Evolutionary conservation across 1,140 invertebrate species (phyloP), one percentile per base, ranked within the genome.

Genomic region (Arion vulgaris): DNA sequence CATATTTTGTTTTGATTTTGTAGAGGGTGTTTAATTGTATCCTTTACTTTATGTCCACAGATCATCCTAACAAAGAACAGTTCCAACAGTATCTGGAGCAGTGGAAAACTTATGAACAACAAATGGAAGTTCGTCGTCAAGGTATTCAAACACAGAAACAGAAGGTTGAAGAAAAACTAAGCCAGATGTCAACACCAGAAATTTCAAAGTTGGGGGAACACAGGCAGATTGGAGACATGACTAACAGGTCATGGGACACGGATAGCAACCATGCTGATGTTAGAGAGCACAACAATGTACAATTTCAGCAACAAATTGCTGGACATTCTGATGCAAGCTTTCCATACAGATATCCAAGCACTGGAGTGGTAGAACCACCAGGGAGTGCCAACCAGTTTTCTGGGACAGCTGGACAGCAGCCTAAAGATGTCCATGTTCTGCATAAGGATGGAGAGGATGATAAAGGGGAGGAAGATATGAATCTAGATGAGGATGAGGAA

Each of bases 41-140:
- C n/a, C n/a, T n/a, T n/a, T n/a, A n/a, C n/a, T 57, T 57, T 57
- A n/a, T 57, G 9, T 57, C 19, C 32, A 62, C 83, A 91, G 91
- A 92, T 85, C 92, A 93, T 83, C 92, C 92, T n/a, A 92, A 93
- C 80, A 89, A 90, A 83, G 91, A 93, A 39, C 91, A 91, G 78
- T 93, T 90, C 85, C 83, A 86, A 19, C 90, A 90, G 73, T 93
- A 92, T 85, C 91, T 92, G 76, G 83, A 89, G 32, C 92, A 93
- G 85, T 93, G 91, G 91, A 88, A 90, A 71, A 82, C 87, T 26
- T 92, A 91, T 88, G 89, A 92, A 77, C 83, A 88, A 49, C 90
- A 92, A 68, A 92, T 93, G 92, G 89, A 89, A 57, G 82, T 84
- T 4, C 86, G 90, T 51, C 85, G 84, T 39, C 71, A 34, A 23